These are phyloP conservation scores for Drosophila neonasuta DNA, from an alignment of 2,888 invertebrate genomes.

Conservation along the genomic window DNA sequence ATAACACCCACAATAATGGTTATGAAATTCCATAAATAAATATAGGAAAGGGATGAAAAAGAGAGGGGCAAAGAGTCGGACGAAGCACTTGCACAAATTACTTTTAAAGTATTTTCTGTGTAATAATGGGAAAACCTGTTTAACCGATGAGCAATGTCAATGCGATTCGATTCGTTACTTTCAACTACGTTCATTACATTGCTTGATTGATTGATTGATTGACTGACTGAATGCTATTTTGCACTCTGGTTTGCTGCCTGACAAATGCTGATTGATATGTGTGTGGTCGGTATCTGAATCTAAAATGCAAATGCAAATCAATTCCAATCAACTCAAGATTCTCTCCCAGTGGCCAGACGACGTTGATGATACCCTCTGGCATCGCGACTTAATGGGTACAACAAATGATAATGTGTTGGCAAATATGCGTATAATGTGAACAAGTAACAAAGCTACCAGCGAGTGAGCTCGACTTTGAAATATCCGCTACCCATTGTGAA, in stretches of 20 bases:
- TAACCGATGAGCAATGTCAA: slow-evolving; percentile 6
- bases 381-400: not conserved
- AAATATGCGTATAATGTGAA: too few relatives aligned
- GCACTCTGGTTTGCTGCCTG: not conserved
- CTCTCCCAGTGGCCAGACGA: not conserved
- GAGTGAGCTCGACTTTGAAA: too few relatives aligned
- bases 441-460: too few relatives aligned
- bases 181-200: slow-evolving; percentile 3
- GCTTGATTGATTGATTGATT: slow-evolving; percentile 4
- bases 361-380: not conserved
- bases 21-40: slow-evolving; percentile 28
- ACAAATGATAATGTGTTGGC: not conserved
- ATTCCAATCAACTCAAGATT: not conserved
- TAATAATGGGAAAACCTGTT: slow-evolving; percentile 6
- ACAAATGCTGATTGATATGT: slow-evolving; percentile 13
- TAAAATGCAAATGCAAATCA: not conserved
- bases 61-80: not conserved
- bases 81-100: slow-evolving; percentile 15
- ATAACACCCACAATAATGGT: slow-evolving; percentile 15
- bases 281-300: not conserved
- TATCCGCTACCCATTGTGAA: too few relatives aligned
- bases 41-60: not conserved
- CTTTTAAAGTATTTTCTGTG: slow-evolving; percentile 12
- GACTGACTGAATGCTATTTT: slow-evolving; percentile 1
- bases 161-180: not conserved